Evolutionary conservation across 1,140 invertebrate species (phyloP), one percentile per base, ranked within the genome.

Genomic region (Drosophila littoralis): DNA sequence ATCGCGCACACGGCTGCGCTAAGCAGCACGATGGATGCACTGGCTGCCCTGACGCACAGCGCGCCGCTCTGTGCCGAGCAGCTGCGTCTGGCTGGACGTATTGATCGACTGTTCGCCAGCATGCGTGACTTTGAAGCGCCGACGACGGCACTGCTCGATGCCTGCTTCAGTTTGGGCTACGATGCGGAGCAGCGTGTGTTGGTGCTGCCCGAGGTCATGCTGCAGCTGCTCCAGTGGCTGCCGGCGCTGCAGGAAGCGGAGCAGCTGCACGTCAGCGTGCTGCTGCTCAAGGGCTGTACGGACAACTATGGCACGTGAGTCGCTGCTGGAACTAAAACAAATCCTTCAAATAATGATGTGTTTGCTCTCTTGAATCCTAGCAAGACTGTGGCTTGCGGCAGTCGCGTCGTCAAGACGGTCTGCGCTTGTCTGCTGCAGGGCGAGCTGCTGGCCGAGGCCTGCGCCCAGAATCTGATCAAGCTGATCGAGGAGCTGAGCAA

Each of bases 401-500:
- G 84, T 63, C 92, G 90, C 36, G 83, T 93, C 0, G 93, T 94
- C 54, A 90, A 85, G 42, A 90, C 91, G 3, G 90, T 93, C 2
- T 93, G 93, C 59, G 81, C 90, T 17, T 83, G 91, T 45, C 79
- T 94, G 7, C 60, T 85, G 48, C 71, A 81, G 9, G 79, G 91
- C 32, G 79, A 82, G 13, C 79, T 77, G 55, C 79, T 80, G 17
- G 59, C 79, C 17, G 81, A 79, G 60, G 86, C 75, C 17, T 92
- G 93, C 63, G 81, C 93, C 69, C 92, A 93, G 61, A 93, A 94
- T 75, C 79, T 95, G 32, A 93, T 95, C 46, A 93, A 93, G 68
- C 75, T 95, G 9, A 90, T 95, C 36, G 94, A 95, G 90, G 92
- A 92, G 70, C 88, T 95, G 13, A 94, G 94, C 45, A 93, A 93